A percentile compares a stretch with the other conserved stretches of the same genome.
Evolutionary conservation across 2,888 invertebrate species (phyloP).

Genomic region (Sesia apiformis): DNA sequence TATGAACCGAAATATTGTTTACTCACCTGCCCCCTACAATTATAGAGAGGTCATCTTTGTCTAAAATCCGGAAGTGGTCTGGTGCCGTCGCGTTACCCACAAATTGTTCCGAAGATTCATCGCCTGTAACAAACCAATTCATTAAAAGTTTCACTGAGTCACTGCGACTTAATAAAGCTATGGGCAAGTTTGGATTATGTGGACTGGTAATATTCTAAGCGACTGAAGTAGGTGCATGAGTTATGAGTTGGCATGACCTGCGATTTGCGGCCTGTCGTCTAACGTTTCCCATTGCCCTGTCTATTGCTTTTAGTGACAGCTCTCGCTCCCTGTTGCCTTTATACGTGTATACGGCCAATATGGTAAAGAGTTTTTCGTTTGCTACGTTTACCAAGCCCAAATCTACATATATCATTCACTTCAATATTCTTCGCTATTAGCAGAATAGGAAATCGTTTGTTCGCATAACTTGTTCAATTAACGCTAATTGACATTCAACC

Average conservation of each 20-base stretch:
- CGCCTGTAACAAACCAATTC: constrained; percentile 76
- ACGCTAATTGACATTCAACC: not conserved
- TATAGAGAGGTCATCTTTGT: constrained; percentile 88
- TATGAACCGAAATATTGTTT: not conserved
- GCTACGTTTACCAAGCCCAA: too few species aligned
- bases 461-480: not conserved
- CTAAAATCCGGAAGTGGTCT: constrained; percentile 92
- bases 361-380: too few species aligned
- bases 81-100: constrained; percentile 85
- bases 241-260: constrained; percentile 23
- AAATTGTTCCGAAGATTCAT: constrained; percentile 83
- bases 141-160: constrained; percentile 25
- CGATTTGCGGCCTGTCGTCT: constrained; percentile 16
- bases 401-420: too few species aligned
- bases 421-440: not conserved
- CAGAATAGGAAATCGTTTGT: not conserved
- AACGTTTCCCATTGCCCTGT: constrained; percentile 10
- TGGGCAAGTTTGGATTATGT: not conserved
- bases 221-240: constrained; percentile 10
- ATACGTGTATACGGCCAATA: too few species aligned
- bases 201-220: constrained; percentile 2
- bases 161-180: constrained; percentile 14
- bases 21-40: constrained; percentile 91
- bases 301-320: constrained; percentile 11
- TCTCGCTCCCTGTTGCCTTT: constrained; percentile 2